Conservation (phyloP, 1,140 invertebrate species). For the Drosophila hydei region DNA sequence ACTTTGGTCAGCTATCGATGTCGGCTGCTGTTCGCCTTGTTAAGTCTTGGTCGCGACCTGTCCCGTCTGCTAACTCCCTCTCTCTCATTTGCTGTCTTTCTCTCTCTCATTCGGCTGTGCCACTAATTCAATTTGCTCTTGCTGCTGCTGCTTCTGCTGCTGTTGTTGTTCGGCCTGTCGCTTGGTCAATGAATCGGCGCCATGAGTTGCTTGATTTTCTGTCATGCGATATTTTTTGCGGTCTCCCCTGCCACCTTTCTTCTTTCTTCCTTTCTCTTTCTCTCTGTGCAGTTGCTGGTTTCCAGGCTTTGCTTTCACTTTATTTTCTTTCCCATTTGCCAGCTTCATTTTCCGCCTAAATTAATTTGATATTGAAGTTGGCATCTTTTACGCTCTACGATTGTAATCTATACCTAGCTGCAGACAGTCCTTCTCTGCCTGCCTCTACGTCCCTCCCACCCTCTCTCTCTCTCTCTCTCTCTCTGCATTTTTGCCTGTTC, state of each 20-base stretch:
- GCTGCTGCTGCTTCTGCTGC: conserved; percentile 48
- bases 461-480: conserved; percentile 9
- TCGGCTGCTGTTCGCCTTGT: conserved; percentile 13
- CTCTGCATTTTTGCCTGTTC: not conserved
- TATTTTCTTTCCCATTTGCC: conserved; percentile 32
- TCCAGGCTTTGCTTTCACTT: conserved; percentile 1
- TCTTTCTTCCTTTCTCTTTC: not conserved
- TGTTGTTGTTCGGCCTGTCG: conserved; percentile 30
- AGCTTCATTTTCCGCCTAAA: conserved; percentile 58
- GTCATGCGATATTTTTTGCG: conserved; percentile 72
- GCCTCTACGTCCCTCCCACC: conserved; percentile 1
- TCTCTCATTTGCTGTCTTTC: not conserved
- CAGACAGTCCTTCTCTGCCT: conserved; percentile 6
- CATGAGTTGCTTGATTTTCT: conserved; percentile 73
- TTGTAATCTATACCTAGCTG: conserved; percentile 54
- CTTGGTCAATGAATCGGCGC: conserved; percentile 57
- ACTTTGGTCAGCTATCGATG: conserved; percentile 75
- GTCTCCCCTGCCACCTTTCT: not conserved
- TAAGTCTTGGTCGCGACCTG: not conserved
- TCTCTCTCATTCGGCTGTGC: conserved; percentile 12
- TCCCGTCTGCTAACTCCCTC: not conserved
- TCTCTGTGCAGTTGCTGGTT: conserved; percentile 1
- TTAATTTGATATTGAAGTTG: conserved; percentile 69
- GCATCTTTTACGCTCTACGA: conserved; percentile 27
- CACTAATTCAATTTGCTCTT: conserved; percentile 73